Conservation (phyloP, 1,140 invertebrate species). For the Drosophila rufa region DNA sequence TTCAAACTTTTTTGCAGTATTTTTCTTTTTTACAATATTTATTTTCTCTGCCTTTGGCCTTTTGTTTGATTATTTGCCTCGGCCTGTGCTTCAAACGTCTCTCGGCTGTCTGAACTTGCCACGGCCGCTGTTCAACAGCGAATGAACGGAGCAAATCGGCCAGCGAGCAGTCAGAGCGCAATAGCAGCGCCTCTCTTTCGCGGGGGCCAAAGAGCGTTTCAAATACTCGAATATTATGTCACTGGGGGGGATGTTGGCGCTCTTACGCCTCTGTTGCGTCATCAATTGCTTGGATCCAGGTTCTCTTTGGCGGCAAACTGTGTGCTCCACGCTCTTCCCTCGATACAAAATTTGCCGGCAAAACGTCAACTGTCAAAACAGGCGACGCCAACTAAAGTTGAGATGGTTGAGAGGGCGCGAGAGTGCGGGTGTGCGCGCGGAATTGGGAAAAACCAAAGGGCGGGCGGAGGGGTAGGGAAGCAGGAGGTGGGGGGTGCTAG, state of each 20-base stretch:
- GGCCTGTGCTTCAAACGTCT: constrained; percentile 16
- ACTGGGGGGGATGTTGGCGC: constrained; percentile 4
- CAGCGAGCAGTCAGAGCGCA: constrained; percentile 15
- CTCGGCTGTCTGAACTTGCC: constrained; percentile 66
- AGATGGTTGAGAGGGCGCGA: background rate
- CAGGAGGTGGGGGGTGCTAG: background rate
- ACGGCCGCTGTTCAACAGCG: constrained; percentile 73
- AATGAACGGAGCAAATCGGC: constrained; percentile 45
- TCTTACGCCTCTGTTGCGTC: constrained; percentile 53
- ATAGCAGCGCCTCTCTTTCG: constrained; percentile 10
- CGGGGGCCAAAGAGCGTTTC: constrained; percentile 17
- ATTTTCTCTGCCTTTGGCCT: constrained; percentile 8
- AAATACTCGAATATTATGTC: constrained; percentile 44
- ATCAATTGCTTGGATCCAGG: constrained; percentile 15
- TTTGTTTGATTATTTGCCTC: constrained; percentile 9
- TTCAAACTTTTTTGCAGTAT: constrained; percentile 9
- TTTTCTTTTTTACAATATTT: background rate
- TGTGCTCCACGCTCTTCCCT: background rate
- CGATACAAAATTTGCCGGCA: constrained; percentile 65
- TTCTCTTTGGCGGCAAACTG: constrained; percentile 25
- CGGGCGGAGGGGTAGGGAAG: background rate
- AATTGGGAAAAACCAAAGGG: constrained; percentile 13
- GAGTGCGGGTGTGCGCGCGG: background rate
- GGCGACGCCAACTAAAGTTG: constrained; percentile 51
- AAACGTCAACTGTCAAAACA: constrained; percentile 75